A percentile compares a stretch with the other conserved stretches of the same genome.
These are phyloP conservation scores for Enteromius thamalakanensis DNA, from an alignment of 2,797 vertebrate genomes.

Conservation along the genomic window DNA sequence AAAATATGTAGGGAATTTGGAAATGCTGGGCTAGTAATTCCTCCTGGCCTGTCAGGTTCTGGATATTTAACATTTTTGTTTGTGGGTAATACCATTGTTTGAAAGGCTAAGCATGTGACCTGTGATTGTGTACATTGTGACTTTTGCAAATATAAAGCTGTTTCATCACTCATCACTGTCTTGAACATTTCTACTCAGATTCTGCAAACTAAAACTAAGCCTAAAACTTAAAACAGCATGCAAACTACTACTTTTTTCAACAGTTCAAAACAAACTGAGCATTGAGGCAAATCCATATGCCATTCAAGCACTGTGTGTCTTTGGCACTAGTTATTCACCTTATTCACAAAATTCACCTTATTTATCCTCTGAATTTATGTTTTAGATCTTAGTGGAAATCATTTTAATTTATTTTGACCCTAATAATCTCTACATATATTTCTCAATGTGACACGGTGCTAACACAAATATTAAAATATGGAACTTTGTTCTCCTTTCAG, in stretches of 20 bases:
- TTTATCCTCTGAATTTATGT: not conserved
- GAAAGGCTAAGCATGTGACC: no score
- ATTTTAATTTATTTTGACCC: not conserved
- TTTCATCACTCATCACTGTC: not conserved
- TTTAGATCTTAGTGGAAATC: not conserved
- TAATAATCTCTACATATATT: not conserved
- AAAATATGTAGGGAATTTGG: not conserved
- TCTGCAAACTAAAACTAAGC: not conserved
- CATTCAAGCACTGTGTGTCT: not conserved
- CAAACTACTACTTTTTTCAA: not conserved
- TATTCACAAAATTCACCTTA: conserved; percentile 6
- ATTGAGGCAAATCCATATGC: not conserved
- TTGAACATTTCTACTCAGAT: not conserved
- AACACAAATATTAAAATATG: not conserved
- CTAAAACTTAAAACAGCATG: not conserved
- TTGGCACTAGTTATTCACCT: not conserved
- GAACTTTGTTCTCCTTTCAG: conserved; percentile 67
- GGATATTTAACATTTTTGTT: not conserved
- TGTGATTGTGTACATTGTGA: not conserved
- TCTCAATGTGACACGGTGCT: not conserved
- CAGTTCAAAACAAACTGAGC: not conserved
- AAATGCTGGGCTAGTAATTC: not conserved
- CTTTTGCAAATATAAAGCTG: not conserved
- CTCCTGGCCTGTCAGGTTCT: not conserved
- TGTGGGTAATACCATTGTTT: not conserved